Evolutionary conservation across 2,888 invertebrate genomes (phyloP).

Genomic region (Ormyrus rosae): DNA sequence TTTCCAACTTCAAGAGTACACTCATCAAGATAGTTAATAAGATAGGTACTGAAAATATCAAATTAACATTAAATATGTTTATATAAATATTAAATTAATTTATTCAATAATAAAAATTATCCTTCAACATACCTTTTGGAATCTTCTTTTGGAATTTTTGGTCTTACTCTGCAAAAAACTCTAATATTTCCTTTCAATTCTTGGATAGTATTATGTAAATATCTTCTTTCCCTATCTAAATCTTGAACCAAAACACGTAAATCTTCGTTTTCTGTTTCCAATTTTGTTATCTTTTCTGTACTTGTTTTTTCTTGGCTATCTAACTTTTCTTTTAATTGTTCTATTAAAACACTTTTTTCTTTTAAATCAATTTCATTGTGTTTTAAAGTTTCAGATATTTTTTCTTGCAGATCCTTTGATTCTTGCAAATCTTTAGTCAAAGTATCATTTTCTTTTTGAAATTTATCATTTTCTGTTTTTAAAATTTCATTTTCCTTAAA

Average conservation of each 20-base stretch:
- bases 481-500: slow-evolving; percentile 79
- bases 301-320: slow-evolving; percentile 60
- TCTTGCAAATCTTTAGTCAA: slow-evolving; percentile 68
- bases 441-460: slow-evolving; percentile 74
- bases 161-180: slow-evolving; percentile 87
- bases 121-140: slow-evolving; percentile 73
- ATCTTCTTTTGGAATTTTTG: slow-evolving; percentile 81
- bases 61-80: background rate
- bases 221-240: slow-evolving; percentile 79
- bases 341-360: slow-evolving; percentile 70
- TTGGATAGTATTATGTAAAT: slow-evolving; percentile 84
- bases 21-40: slow-evolving; percentile 79
- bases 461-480: slow-evolving; percentile 77
- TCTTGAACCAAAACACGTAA: slow-evolving; percentile 77
- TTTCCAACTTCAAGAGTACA: slow-evolving; percentile 81
- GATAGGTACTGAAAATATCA: slow-evolving; percentile 72
- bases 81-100: background rate
- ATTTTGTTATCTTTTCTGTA: slow-evolving; percentile 56
- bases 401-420: slow-evolving; percentile 76
- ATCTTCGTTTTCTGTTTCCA: slow-evolving; percentile 74
- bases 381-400: slow-evolving; percentile 61
- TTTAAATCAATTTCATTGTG: slow-evolving; percentile 78
- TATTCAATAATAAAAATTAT: background rate
- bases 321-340: slow-evolving; percentile 68
- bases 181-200: slow-evolving; percentile 88